Conservation (phyloP, 2,888 invertebrate species). For the Argyra leucocephala region DNA sequence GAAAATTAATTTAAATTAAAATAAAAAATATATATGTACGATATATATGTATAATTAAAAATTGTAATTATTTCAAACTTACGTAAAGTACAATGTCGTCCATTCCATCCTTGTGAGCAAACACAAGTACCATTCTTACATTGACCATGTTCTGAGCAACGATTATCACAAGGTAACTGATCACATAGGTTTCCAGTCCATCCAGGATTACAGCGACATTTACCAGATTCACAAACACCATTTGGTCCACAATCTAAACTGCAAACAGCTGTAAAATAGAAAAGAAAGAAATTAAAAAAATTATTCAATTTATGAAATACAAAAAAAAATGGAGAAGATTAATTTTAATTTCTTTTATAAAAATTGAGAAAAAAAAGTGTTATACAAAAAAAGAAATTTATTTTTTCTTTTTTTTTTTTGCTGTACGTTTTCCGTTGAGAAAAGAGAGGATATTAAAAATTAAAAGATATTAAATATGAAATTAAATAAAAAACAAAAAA, state of each 20-base stretch:
- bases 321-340: too few species aligned
- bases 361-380: too few species aligned
- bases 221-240: slow-evolving; percentile 86
- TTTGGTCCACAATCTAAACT: slow-evolving; percentile 87
- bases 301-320: too few species aligned
- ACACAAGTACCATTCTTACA: slow-evolving; percentile 97
- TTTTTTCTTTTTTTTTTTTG: too few species aligned
- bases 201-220: slow-evolving; percentile 82
- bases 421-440: too few species aligned
- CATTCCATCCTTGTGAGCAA: slow-evolving; percentile 97
- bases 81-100: slow-evolving; percentile 94
- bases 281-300: slow-evolving; percentile 16
- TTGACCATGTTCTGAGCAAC: slow-evolving; percentile 91
- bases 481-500: too few species aligned
- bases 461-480: too few species aligned
- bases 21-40: too few species aligned
- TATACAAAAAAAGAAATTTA: too few species aligned
- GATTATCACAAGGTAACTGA: slow-evolving; percentile 79
- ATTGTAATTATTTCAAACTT: slow-evolving; percentile 50
- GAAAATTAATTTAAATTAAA: too few species aligned
- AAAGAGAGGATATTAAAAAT: too few species aligned
- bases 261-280: slow-evolving; percentile 62
- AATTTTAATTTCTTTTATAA: too few species aligned
- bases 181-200: slow-evolving; percentile 92
- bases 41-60: neutral